A percentile compares a stretch with the other conserved stretches of the same genome.
phyloP scores from a whole-genome alignment of 2,113 vertebrate species.

The Sakesphorus luctuosus region DNA sequence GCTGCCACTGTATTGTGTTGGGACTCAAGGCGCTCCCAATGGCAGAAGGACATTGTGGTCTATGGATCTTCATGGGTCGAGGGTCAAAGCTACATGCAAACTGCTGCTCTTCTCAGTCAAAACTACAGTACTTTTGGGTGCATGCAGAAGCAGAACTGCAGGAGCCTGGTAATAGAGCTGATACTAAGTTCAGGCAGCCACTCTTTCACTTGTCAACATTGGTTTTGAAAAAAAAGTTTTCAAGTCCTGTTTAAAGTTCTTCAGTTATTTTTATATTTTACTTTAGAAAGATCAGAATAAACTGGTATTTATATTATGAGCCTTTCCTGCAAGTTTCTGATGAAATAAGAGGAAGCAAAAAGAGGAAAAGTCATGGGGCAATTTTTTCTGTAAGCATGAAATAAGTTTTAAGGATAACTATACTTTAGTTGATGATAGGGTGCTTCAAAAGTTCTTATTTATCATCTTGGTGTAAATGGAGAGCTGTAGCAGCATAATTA shows the following conservation, averaged over 20 bases:
- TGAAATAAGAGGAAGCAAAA: background rate
- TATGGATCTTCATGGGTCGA: background rate
- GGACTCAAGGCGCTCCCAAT: background rate
- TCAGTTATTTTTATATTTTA: background rate
- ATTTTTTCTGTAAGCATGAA: background rate
- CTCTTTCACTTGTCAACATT: background rate
- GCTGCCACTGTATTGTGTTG: background rate
- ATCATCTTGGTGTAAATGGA: rapidly evolving
- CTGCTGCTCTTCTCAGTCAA: background rate
- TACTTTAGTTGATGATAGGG: background rate
- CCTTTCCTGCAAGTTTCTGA: background rate
- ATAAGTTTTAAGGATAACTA: background rate
- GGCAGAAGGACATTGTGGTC: background rate
- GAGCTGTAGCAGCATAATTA: background rate
- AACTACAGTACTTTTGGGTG: background rate
- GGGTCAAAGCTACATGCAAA: background rate
- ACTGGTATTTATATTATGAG: background rate
- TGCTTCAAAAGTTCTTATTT: background rate
- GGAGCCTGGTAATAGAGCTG: background rate
- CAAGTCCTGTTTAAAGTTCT: background rate
- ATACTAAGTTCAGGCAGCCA: background rate
- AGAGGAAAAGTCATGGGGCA: background rate
- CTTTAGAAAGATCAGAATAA: background rate
- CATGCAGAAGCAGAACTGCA: background rate
- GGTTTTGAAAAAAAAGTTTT: background rate